Conservation (phyloP, 2,888 invertebrate species). For the Diarsia dahlii region DNA sequence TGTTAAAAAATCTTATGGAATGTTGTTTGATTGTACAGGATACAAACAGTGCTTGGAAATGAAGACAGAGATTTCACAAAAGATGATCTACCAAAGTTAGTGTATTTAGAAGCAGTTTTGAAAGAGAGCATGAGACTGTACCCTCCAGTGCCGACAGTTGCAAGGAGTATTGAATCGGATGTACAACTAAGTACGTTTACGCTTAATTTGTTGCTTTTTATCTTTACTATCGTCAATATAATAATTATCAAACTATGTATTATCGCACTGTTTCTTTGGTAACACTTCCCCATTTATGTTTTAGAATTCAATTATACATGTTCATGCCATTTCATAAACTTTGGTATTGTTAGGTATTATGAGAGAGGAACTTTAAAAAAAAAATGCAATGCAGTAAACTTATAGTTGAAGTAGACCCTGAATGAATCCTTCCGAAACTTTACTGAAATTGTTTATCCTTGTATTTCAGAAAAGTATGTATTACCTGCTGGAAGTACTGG, state of each 20-base stretch:
- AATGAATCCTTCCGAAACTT: too few relatives aligned
- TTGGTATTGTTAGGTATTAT: neutral
- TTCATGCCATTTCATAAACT: neutral
- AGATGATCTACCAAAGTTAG: constrained; percentile 39
- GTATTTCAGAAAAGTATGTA: constrained; percentile 35
- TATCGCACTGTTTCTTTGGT: neutral
- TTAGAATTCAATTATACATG: neutral
- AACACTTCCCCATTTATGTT: neutral
- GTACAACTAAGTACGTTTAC: constrained; percentile 46
- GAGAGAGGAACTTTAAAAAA: neutral
- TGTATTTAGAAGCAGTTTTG: constrained; percentile 48
- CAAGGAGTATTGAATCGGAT: constrained; percentile 36
- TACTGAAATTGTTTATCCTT: neutral
- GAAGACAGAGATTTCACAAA: constrained; percentile 39
- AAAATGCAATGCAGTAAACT: neutral
- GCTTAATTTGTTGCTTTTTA: neutral
- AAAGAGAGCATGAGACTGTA: constrained; percentile 57
- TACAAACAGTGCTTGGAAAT: constrained; percentile 39
- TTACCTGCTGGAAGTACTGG: constrained; percentile 73
- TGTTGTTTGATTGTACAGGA: constrained; percentile 10
- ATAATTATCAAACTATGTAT: neutral
- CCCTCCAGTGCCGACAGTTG: constrained; percentile 34
- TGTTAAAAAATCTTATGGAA: neutral
- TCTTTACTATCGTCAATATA: neutral
- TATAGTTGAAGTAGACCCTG: neutral